Conservation (phyloP, 2,888 invertebrate genomes). For the Seira musarum region DNA sequence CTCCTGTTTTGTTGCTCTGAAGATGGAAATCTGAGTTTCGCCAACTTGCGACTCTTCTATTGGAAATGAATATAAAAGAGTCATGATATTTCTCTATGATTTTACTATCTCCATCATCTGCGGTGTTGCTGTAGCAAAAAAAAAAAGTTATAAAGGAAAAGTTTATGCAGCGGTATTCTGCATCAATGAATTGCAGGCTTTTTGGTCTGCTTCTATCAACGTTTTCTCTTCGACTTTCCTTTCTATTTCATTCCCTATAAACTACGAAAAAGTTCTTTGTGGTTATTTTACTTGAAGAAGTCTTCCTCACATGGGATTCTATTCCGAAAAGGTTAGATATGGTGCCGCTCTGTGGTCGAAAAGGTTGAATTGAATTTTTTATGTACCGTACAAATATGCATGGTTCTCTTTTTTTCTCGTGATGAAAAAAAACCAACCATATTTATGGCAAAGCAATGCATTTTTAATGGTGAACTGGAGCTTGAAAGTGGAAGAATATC, state of each 20-base stretch:
- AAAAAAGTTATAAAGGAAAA: too few relatives aligned
- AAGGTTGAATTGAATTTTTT: constrained; percentile 13
- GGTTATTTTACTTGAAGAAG: background rate
- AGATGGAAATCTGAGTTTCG: constrained; percentile 1
- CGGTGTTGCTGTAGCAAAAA: too few relatives aligned
- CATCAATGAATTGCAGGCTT: constrained; percentile 1
- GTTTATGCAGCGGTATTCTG: background rate
- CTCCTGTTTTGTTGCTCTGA: background rate
- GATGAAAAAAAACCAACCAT: background rate
- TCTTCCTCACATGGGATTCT: background rate
- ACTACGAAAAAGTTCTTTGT: too few relatives aligned
- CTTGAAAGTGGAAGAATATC: too few relatives aligned
- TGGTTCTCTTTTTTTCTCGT: too few relatives aligned
- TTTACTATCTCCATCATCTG: too few relatives aligned
- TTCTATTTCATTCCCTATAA: background rate
- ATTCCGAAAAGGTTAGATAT: background rate
- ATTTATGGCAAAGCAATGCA: constrained; percentile 1
- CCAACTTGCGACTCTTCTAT: too few relatives aligned
- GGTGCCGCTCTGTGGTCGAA: background rate
- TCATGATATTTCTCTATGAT: too few relatives aligned
- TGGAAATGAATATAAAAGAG: too few relatives aligned
- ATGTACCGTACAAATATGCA: background rate
- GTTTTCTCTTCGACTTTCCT: background rate
- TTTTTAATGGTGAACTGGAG: background rate
- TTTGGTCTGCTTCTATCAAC: background rate